Percentiles rank a stretch among this genome's conserved stretches.
These are phyloP conservation scores for Onychorhynchus coronatus DNA, from an alignment of 2,113 vertebrate species.

Conservation along the genomic window DNA sequence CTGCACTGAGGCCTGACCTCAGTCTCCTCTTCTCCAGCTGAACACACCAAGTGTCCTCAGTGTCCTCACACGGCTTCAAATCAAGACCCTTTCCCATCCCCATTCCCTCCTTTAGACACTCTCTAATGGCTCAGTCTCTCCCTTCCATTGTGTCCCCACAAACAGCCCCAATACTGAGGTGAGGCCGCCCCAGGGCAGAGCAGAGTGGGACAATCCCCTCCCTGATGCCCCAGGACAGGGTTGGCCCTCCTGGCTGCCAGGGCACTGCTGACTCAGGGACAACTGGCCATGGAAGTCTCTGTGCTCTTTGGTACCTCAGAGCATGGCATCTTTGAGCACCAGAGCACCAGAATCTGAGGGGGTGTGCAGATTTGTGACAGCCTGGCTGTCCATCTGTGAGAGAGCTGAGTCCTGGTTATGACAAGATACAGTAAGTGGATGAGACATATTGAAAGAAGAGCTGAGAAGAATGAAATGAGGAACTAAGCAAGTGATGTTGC, in stretches of 20 bases:
- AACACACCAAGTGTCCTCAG: background rate
- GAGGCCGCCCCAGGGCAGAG: background rate
- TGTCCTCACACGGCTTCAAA: background rate
- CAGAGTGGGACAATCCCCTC: background rate
- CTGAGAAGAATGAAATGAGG: background rate
- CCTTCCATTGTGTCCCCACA: background rate
- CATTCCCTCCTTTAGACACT: background rate
- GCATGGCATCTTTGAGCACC: rapidly evolving
- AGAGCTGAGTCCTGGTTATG: background rate
- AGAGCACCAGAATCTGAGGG: rapidly evolving
- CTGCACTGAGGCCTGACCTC: background rate
- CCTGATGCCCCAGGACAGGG: background rate
- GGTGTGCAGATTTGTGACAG: rapidly evolving
- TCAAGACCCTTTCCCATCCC: background rate
- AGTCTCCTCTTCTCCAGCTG: background rate
- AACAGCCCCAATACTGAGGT: background rate
- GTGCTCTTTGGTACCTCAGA: background rate
- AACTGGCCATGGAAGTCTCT: background rate
- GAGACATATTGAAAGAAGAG: background rate
- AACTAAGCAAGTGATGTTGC: background rate
- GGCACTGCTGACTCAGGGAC: background rate
- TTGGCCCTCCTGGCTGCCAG: background rate
- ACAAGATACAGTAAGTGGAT: background rate
- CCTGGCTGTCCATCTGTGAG: background rate
- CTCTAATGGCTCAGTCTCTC: background rate